Base-by-base conservation (phyloP, 2,888 invertebrate species). In the Sphinx pinastri region DNA sequence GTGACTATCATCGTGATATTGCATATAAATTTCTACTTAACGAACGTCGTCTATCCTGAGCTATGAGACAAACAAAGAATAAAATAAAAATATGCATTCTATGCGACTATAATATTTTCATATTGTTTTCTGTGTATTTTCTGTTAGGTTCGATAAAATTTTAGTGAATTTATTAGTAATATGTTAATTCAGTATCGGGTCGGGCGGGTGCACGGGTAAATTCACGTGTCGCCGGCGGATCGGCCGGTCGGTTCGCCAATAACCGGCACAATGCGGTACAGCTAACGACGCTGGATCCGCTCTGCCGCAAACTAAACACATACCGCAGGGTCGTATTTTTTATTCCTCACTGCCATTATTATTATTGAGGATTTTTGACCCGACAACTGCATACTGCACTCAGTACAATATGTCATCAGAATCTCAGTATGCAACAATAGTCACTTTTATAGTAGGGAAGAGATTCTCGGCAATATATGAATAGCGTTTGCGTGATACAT, bases 11-110 rank as follows among this genome's bases (percentile, higher is more conserved):
- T 79, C 93, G 93, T 93, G 93, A 89, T 90, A 89, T 86, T 88
- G 93, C 93, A 93, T 93, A 91, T 91, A 92, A 93, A 92, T 92
- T 91, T 88, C 88, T 85, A 86, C 91, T 93, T 87, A 88, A 88
- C 88, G 85, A 87, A 88, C 86, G 85, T 84, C 63, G 63, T 63
- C 63, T 63, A 63, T 63, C 63, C 63, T 49, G 63, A 63, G 63
- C 63, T 81, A 82, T 81, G 80, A 79, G 79, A 77, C 75, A 77
- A 79, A 76, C 76, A 49, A 49, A 63, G 63, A 19, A 63, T 63
- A 19, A 63, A 70, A 72, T 57, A 63, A 49, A 57, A 49, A 63
- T 16, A 19, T 45, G 60, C 45, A 63, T 11, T 47, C n/a, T 16
- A 63, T 16, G 16, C 14, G 5, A 47, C 60, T 47, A 47, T 2